Evolutionary conservation across 2,888 invertebrate genomes (phyloP).

Genomic region (Ectemnius continuus): DNA sequence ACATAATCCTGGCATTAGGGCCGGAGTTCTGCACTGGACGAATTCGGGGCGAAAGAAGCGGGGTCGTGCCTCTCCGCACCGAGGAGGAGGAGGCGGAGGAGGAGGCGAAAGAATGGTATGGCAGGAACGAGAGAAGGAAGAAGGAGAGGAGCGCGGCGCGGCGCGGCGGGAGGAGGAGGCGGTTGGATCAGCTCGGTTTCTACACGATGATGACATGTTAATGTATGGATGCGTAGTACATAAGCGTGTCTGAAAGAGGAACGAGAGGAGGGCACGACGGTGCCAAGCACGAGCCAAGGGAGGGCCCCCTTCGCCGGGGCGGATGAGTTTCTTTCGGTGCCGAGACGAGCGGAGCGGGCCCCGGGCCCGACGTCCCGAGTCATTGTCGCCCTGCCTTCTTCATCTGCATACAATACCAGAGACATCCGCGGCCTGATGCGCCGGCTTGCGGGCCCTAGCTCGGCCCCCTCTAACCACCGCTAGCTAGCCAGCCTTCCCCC

Average conservation of each 20-base stretch:
- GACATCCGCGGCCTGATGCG: conserved; percentile 62
- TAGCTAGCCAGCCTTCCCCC: background rate
- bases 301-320: conserved; percentile 41
- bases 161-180: too few relatives aligned
- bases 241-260: conserved; percentile 57
- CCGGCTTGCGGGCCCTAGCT: background rate
- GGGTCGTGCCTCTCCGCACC: conserved; percentile 11
- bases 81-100: background rate
- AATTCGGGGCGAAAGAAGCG: conserved; percentile 1
- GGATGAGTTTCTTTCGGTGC: conserved; percentile 53
- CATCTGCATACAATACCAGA: conserved; percentile 77
- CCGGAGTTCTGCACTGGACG: background rate
- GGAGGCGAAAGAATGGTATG: background rate
- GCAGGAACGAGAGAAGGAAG: background rate
- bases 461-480: background rate
- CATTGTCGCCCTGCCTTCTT: conserved; percentile 78
- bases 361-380: conserved; percentile 67
- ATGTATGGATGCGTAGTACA: conserved; percentile 70
- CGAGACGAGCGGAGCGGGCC: conserved; percentile 54
- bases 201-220: conserved; percentile 71
- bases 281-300: conserved; percentile 65
- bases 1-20: background rate
- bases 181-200: conserved; percentile 52
- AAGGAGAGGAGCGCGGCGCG: background rate
- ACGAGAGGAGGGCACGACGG: conserved; percentile 40